Evolutionary conservation across 1,140 invertebrate species (phyloP).

Genomic region (Drosophila kurseongensis): DNA sequence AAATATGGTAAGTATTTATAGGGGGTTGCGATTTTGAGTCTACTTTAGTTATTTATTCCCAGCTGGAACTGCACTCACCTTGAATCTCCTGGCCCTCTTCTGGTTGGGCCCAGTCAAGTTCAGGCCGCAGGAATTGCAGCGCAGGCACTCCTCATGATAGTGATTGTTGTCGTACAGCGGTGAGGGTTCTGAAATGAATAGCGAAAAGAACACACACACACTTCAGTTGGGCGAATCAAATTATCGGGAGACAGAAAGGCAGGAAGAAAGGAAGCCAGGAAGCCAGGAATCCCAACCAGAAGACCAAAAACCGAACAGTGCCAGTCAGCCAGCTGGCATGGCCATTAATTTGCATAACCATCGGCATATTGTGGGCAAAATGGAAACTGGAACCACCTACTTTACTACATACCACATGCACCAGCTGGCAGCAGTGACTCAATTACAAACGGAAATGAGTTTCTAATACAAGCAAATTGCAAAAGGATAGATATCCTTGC

Average conservation of each 20-base stretch:
- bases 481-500: conserved; percentile 38
- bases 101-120: conserved; percentile 96
- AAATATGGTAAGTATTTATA: too few species aligned
- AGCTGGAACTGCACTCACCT: conserved; percentile 66
- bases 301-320: conserved; percentile 1
- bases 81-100: conserved; percentile 87
- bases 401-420: conserved; percentile 9
- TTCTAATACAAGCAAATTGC: conserved; percentile 76
- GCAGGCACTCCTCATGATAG: conserved; percentile 97
- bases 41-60: too few species aligned
- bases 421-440: conserved; percentile 46
- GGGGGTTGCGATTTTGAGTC: too few species aligned
- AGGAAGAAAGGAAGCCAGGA: background rate
- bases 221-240: conserved; percentile 22
- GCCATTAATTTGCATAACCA: conserved; percentile 40
- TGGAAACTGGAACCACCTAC: background rate
- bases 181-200: conserved; percentile 90
- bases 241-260: background rate
- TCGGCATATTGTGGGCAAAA: background rate
- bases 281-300: background rate
- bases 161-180: conserved; percentile 96
- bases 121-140: conserved; percentile 96
- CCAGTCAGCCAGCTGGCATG: background rate
- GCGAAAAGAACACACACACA: background rate
- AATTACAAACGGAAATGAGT: conserved; percentile 80